Evolutionary conservation across 2,797 vertebrate genomes (phyloP).

Genomic region (Hyperoplus immaculatus): DNA sequence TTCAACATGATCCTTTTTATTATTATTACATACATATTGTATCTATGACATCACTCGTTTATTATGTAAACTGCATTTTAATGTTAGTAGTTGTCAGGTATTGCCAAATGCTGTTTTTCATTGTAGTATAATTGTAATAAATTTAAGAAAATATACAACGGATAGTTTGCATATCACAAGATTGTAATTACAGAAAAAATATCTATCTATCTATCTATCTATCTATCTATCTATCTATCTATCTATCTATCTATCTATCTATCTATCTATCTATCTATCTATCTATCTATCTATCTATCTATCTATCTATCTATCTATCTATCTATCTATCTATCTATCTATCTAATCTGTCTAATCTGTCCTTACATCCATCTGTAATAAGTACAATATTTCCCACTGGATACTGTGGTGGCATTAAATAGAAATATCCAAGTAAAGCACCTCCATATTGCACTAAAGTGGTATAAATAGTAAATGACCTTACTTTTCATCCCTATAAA

Average conservation of each 20-base stretch:
- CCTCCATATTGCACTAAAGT: neutral
- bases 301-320: too few relatives aligned
- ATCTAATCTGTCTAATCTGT: too few relatives aligned
- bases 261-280: too few relatives aligned
- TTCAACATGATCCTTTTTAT: neutral
- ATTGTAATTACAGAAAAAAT: neutral
- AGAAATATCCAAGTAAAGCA: neutral
- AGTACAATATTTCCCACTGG: neutral
- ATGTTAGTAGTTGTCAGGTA: neutral
- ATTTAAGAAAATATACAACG: neutral
- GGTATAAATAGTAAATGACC: too few relatives aligned
- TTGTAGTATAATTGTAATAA: neutral
- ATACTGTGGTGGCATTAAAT: neutral
- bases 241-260: too few relatives aligned
- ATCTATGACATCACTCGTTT: neutral
- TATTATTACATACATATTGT: neutral
- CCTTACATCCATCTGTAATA: too few relatives aligned
- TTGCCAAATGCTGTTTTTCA: neutral
- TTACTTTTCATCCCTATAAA: too few relatives aligned
- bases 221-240: too few relatives aligned
- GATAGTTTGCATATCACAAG: neutral
- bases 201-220: too few relatives aligned
- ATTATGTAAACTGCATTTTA: neutral
- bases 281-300: too few relatives aligned
- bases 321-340: too few relatives aligned